Evolutionary conservation across 2,888 invertebrate genomes (phyloP), one percentile per base, ranked within the genome.

Genomic region (Drosophila borealis): DNA sequence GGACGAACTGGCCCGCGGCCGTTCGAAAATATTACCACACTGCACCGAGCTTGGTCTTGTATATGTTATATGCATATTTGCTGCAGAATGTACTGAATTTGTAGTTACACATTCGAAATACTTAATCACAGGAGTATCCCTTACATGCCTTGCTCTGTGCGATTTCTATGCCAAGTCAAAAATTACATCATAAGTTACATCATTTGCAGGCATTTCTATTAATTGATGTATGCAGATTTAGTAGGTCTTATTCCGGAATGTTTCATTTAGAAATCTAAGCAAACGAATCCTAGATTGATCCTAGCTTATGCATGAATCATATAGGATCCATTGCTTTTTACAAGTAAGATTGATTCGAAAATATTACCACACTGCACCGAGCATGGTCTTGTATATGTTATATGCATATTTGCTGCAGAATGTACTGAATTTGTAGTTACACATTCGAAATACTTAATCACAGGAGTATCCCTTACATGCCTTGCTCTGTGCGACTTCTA

Each of bases 1-100:
- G 85, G 89, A 85, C 89, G 70, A 88, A 88, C 77, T 63, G 56
- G 82, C 90, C 85, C 53, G 64, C 53, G 89, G 90, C 76, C 56
- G 54, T 81, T 83, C 73, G 44, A 75, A 88, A 87, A 88, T 90
- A 85, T 89, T 81, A 81, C 79, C 76, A 60, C 71, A 68, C 72
- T 64, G 57, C 48, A 66, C 54, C 46, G 46, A 41, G 39, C 49
- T 72, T 45, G 45, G 8, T 29, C 8, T 29, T 14, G 13, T 45
- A 21, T 36, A 39, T 53, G 29, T 17, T 45, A 34, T 36, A 29
- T 53, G 29, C 33, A 49, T 14, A 41, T 54, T 53, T 55, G 55
- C 54, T 8, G 29, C 29, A 51, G 66, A 71, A 77, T 77, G 65
- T 70, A 68, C 62, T 72, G 67, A 61, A 62, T 64, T 65, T 57